Evolutionary conservation across 2,113 vertebrate genomes (phyloP).

Genomic region (Vidua chalybeata): DNA sequence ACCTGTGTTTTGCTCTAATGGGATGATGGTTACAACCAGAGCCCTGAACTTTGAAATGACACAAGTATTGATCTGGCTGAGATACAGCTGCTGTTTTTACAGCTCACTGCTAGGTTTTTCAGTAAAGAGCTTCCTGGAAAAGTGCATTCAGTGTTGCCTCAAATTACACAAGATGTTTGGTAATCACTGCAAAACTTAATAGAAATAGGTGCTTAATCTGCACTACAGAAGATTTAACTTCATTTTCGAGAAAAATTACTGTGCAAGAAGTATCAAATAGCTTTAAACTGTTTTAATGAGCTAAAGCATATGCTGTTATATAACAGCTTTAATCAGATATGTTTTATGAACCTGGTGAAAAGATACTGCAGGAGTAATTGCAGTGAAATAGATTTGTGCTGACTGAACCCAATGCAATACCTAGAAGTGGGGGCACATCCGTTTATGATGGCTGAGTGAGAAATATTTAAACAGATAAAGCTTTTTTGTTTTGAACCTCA

Average conservation of each 20-base stretch:
- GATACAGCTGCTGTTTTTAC: conserved; percentile 6
- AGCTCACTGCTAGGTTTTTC: not conserved
- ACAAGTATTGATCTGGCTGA: not conserved
- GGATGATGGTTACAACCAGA: not conserved
- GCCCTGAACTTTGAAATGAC: not conserved
- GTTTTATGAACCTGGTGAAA: not conserved
- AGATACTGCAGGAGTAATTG: not conserved
- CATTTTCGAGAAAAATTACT: not conserved
- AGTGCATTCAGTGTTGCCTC: not conserved
- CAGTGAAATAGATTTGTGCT: not conserved
- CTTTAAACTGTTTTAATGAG: not conserved
- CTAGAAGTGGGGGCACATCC: not conserved
- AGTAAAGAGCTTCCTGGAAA: not conserved
- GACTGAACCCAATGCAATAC: not conserved
- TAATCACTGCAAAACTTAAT: not conserved
- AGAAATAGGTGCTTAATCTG: not conserved
- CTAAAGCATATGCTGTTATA: not conserved
- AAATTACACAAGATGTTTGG: not conserved
- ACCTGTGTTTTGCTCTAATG: not conserved
- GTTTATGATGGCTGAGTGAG: not conserved
- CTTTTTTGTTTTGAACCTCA: not conserved
- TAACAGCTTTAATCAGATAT: not conserved
- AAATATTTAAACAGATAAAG: not conserved
- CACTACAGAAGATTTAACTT: not conserved
- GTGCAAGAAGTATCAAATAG: not conserved